Percentiles rank a stretch among this genome's conserved stretches.
These are phyloP conservation scores for Lacerta viridis DNA, from an alignment of 2,797 vertebrate genomes.

Conservation along the genomic window DNA sequence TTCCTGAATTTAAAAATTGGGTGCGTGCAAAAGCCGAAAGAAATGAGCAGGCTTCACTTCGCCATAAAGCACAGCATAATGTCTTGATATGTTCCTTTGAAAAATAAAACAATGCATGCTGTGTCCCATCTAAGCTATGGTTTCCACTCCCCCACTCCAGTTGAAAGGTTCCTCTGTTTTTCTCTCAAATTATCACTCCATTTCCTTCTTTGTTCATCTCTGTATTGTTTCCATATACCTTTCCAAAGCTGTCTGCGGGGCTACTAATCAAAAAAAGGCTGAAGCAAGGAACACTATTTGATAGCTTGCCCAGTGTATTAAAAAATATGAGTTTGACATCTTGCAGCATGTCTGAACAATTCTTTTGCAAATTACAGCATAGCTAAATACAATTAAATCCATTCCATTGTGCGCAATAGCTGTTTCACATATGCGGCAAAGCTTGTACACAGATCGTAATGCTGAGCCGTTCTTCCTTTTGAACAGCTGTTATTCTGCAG, in stretches of 20 bases:
- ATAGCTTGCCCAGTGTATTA: slow-evolving; percentile 77
- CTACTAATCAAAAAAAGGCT: slow-evolving; percentile 78
- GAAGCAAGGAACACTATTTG: slow-evolving; percentile 78
- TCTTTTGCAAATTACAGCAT: slow-evolving; percentile 73
- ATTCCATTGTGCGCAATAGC: slow-evolving; percentile 71
- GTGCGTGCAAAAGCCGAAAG: slow-evolving; percentile 73
- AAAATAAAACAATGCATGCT: slow-evolving; percentile 68
- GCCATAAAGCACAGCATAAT: slow-evolving; percentile 73
- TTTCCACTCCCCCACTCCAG: slow-evolving; percentile 62
- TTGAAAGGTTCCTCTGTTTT: slow-evolving; percentile 77
- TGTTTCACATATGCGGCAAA: slow-evolving; percentile 75
- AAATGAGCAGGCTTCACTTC: slow-evolving; percentile 71
- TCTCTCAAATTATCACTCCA: slow-evolving; percentile 80
- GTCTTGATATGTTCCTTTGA: slow-evolving; percentile 66
- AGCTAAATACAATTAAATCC: slow-evolving; percentile 75
- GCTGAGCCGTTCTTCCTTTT: slow-evolving; percentile 48
- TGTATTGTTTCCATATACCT: slow-evolving; percentile 78
- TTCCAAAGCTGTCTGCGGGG: slow-evolving; percentile 74
- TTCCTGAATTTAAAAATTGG: slow-evolving; percentile 63
- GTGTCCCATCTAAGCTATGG: slow-evolving; percentile 70
- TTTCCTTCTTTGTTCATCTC: slow-evolving; percentile 77
- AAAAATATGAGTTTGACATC: slow-evolving; percentile 80
- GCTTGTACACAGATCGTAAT: slow-evolving; percentile 64
- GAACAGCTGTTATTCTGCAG: slow-evolving; percentile 64
- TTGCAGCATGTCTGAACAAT: slow-evolving; percentile 76